These are phyloP conservation scores for Gasterosteus nipponicus DNA, from an alignment of 2,113 vertebrate genomes.

Conservation along the genomic window DNA sequence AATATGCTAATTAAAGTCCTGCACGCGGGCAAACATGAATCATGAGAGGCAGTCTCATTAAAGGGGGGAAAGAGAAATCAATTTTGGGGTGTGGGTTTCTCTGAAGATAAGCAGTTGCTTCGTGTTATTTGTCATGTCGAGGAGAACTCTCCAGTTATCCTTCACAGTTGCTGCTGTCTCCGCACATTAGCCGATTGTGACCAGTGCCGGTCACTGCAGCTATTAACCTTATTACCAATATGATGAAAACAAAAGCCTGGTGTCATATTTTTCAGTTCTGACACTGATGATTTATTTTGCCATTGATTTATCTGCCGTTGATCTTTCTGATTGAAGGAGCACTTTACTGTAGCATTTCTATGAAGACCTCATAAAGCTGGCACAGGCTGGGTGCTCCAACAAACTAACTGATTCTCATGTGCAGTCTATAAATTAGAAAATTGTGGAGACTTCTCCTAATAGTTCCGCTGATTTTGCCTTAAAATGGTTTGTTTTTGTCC, in stretches of 20 bases:
- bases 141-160: constrained; percentile 51
- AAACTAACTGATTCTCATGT: neutral
- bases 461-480: neutral
- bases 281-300: neutral
- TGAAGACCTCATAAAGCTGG: neutral
- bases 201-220: constrained; percentile 26
- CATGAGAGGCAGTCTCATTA: constrained; percentile 76
- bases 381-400: neutral
- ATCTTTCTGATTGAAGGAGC: neutral
- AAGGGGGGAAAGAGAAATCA: constrained; percentile 69
- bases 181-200: constrained; percentile 18
- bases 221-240: constrained; percentile 25
- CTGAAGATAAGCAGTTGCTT: constrained; percentile 58
- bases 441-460: neutral
- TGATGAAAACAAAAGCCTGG: constrained; percentile 28
- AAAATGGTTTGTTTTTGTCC: neutral
- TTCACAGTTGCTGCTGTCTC: constrained; percentile 34
- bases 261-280: neutral
- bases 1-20: constrained; percentile 69
- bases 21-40: constrained; percentile 70
- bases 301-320: constrained; percentile 5
- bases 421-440: neutral
- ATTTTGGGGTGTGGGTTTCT: constrained; percentile 59
- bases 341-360: neutral
- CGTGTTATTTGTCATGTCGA: constrained; percentile 49